Evolutionary conservation across 2,113 vertebrate genomes (phyloP).

Genomic region (Hylia prasina): DNA sequence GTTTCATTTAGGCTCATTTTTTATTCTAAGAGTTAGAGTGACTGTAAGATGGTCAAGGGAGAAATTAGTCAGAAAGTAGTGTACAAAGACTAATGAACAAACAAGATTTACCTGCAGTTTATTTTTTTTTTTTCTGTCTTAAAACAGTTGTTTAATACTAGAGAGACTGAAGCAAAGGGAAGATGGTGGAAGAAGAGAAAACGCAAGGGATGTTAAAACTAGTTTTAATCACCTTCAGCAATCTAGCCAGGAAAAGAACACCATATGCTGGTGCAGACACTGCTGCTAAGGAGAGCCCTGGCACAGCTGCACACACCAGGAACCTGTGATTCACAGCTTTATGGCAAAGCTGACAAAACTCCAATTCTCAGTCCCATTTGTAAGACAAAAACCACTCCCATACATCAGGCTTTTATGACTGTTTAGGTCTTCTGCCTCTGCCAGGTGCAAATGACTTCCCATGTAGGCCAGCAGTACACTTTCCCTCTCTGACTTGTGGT

Average conservation of each 20-base stretch:
- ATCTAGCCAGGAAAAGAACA: background rate
- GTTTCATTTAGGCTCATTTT: background rate
- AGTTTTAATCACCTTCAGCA: background rate
- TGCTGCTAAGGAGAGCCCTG: background rate
- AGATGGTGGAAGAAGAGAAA: background rate
- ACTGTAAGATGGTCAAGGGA: background rate
- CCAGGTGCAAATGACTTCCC: slow-evolving; percentile 35
- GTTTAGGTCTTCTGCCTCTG: background rate
- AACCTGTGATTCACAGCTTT: background rate
- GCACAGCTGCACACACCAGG: background rate
- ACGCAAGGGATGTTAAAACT: background rate
- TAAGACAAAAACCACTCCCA: background rate
- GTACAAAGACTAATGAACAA: background rate
- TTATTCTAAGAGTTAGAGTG: background rate
- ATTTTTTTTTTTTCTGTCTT: background rate
- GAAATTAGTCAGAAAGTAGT: background rate
- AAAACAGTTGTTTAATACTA: background rate
- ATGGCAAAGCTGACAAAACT: background rate
- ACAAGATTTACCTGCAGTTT: background rate
- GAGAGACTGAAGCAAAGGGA: background rate
- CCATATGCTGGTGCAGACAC: background rate
- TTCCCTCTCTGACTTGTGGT: background rate
- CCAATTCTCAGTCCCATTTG: background rate
- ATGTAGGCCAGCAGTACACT: background rate
- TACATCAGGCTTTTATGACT: slow-evolving; percentile 8